Evolutionary conservation across 2,888 invertebrate genomes (phyloP).

Genomic region (Cetonia aurata): DNA sequence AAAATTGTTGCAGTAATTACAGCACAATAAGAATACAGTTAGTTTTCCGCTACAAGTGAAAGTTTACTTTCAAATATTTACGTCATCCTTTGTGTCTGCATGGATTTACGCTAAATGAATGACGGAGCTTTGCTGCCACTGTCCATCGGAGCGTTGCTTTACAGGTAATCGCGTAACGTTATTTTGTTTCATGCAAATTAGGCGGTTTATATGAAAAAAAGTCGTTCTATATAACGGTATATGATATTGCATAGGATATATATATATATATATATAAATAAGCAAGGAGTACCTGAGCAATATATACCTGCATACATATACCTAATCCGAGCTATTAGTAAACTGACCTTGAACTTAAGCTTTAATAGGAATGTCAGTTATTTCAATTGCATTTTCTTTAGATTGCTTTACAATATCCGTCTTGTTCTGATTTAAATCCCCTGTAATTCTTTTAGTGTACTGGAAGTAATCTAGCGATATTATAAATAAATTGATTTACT

Average conservation of each 20-base stretch:
- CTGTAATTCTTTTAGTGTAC: not conserved
- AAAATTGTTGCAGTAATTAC: slow-evolving; percentile 7
- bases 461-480: too few species aligned
- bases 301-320: not conserved
- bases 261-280: too few species aligned
- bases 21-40: slow-evolving; percentile 35
- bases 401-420: not conserved
- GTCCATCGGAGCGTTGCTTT: too few species aligned
- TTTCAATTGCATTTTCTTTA: slow-evolving; percentile 37
- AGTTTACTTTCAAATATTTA: slow-evolving; percentile 45
- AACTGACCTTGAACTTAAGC: slow-evolving; percentile 45
- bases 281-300: slow-evolving; percentile 27
- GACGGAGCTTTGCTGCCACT: not conserved
- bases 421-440: not conserved
- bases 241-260: slow-evolving; percentile 16
- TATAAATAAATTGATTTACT: too few species aligned
- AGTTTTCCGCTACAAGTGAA: slow-evolving; percentile 39
- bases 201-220: not conserved
- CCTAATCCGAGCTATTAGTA: slow-evolving; percentile 26
- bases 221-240: slow-evolving; percentile 8
- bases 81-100: slow-evolving; percentile 27
- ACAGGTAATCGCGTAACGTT: too few species aligned
- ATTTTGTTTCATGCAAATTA: slow-evolving; percentile 12
- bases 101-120: slow-evolving; percentile 12
- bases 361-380: slow-evolving; percentile 37